Base-by-base conservation (phyloP, 2,888 invertebrate genomes). In the Helobdella robusta region DNA sequence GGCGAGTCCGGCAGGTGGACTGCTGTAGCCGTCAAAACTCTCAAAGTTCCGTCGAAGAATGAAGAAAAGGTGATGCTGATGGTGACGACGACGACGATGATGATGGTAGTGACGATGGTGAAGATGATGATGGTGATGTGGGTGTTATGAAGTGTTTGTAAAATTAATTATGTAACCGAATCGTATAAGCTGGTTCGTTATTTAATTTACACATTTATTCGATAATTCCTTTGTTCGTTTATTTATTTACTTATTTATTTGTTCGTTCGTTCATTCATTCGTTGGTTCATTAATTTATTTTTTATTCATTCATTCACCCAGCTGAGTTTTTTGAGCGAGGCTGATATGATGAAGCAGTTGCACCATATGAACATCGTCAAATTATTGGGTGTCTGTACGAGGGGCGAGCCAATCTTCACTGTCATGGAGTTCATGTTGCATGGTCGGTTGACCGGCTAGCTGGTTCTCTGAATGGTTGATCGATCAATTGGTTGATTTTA, bases 341-440 rank as follows among this genome's bases (percentile, higher is more conserved):
- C 92, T 1, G 91, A 92, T 77, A 87, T 90, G 28, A 93, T 93
- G 92, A 92, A 92, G 77, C 84, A 89, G 58, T 91, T 93, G 78
- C 87, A 89, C 65, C 91, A 93, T 77, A 86, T 86, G 74, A 92
- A 93, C 78, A 87, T 93, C 64, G 87, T 93, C 18, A 85, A 86
- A 72, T 81, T 93, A 35, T 80, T 91, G 25, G 92, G 88, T 0
- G 91, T 93, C 15, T 89, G 90, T 73, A 88, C 91, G 0, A 86
- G 88, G 74, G 86, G 85, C 54, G 90, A 91, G 74, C 91, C 92
- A 0, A 87, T 91, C 54, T 88, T 89, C 75, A 89, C 89, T 0
- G 86, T 93, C 18, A 92, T 93, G 91, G 92, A 93, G 79, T 91
- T 90, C 75, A 89, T 91, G 89, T 81, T 92, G 44, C 90, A 91